Base-by-base conservation (phyloP, 2,113 vertebrate species). In the Athene noctua region DNA sequence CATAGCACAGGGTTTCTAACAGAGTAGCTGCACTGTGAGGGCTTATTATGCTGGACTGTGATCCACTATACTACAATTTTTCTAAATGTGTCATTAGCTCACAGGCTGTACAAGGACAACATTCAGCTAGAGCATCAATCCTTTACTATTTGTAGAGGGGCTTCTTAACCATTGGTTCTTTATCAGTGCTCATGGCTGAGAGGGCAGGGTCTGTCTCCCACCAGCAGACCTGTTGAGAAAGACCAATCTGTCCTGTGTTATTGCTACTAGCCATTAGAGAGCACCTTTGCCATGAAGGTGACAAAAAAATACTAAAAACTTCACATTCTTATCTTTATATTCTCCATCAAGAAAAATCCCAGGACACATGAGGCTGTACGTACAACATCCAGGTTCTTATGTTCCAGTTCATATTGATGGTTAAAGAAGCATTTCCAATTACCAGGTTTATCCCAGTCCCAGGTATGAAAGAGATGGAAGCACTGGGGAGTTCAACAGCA, bases 301-400 rank as follows among this genome's bases (percentile, higher is more conserved):
- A 75, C 36, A 77, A 46, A 22, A 22, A 58, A 51, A 74, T 83
- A 55, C 7, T 36, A 80, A 91, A 61, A 89, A 61, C 11, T 46
- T 57, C 40, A 49, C 13, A 66, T 83, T 95, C 74, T 87, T 66
- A 36, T 52, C 47, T 82, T 62, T 61, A 36, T n/a, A 19, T 61
- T 77, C 26, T 80, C 20, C 17, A 59, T 52, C 26, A 68, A 85
- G 9, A 32, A 82, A 46, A n/a, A 58, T 27, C n/a, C 30, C 46
- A 40, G 47, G 42, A 16, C 14, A 51, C 21, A 36, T 7, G 17
- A 46, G 12, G 10, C 38, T 78, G 29, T 94, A 98, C 98, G 26
- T 94, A 98, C 98, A 98, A 98, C 49, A 98, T 93, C 18, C 97
- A 98, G 30, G 97, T 97, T 80, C 38, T 96, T 92, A 98, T 68